These are phyloP conservation scores for Pitta sordida DNA, from an alignment of 2,113 vertebrate genomes.

Conservation along the genomic window DNA sequence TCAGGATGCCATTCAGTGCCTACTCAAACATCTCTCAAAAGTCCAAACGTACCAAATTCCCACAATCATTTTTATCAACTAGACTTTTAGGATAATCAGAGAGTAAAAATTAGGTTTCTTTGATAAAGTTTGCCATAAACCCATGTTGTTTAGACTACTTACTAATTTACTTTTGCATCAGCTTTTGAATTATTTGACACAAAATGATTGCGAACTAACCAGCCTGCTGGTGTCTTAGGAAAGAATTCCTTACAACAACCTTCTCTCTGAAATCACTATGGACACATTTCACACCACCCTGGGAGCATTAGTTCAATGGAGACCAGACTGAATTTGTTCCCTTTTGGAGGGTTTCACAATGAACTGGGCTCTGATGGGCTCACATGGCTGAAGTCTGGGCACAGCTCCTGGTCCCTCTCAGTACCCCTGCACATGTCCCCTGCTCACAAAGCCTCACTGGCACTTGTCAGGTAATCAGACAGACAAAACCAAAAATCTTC, in stretches of 20 bases:
- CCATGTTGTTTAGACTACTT: neutral
- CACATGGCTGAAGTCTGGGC: neutral
- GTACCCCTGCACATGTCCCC: neutral
- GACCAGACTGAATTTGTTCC: neutral
- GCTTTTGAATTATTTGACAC: slow-evolving; percentile 43
- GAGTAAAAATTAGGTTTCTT: slow-evolving; percentile 34
- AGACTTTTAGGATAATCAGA: slow-evolving; percentile 35
- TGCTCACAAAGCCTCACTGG: neutral
- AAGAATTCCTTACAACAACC: neutral
- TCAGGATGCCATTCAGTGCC: slow-evolving; percentile 30
- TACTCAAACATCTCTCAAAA: slow-evolving; percentile 35
- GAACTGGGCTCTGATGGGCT: neutral
- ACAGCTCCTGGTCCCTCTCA: neutral
- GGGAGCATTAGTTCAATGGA: neutral
- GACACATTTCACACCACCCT: neutral
- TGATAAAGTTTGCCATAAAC: slow-evolving; percentile 41
- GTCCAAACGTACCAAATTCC: slow-evolving; percentile 14
- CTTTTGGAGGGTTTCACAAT: neutral
- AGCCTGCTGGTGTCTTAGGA: neutral
- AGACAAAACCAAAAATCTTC: neutral
- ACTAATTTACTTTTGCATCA: slow-evolving; percentile 27
- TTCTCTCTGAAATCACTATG: neutral
- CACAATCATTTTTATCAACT: neutral
- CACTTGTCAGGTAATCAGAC: neutral
- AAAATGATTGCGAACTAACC: neutral